These are phyloP conservation scores for Heterocephalus glaber DNA, from an alignment of 2,113 vertebrate species.

Conservation along the genomic window DNA sequence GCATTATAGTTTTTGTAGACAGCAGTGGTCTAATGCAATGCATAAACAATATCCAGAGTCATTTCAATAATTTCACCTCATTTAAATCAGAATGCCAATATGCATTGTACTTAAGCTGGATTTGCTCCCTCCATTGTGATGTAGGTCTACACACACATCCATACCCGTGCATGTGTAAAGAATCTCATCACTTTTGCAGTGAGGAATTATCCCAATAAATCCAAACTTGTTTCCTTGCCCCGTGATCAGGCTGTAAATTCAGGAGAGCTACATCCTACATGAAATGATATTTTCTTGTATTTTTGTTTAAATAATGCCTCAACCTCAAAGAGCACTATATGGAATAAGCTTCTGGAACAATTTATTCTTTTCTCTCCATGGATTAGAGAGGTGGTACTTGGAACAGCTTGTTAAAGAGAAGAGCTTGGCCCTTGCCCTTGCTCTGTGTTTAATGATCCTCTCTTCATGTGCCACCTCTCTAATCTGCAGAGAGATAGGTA, in stretches of 20 bases:
- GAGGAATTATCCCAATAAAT: constrained; percentile 38
- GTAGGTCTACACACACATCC: neutral
- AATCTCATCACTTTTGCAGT: constrained; percentile 45
- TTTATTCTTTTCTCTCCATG: constrained; percentile 85
- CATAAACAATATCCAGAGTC: neutral
- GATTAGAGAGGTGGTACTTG: constrained; percentile 88
- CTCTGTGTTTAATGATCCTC: constrained; percentile 89
- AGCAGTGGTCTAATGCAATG: neutral
- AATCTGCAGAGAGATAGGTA: constrained; percentile 88
- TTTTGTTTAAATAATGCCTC: constrained; percentile 38
- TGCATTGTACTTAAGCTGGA: neutral
- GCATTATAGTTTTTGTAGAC: constrained; percentile 32
- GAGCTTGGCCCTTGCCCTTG: constrained; percentile 88
- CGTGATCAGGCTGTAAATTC: neutral
- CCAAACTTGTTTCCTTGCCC: constrained; percentile 7
- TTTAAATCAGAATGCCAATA: neutral
- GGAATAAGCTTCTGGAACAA: constrained; percentile 83
- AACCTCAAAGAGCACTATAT: constrained; percentile 77
- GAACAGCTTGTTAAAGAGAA: constrained; percentile 90
- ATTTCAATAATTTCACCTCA: constrained; percentile 41
- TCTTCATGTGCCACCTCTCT: constrained; percentile 88
- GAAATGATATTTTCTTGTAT: constrained; percentile 53
- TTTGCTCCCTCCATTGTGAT: neutral
- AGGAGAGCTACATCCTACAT: neutral
- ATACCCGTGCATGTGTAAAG: neutral